Evolutionary conservation across 2,797 vertebrate species (phyloP), one percentile per base, ranked within the genome.

Genomic region (Ptychobarbus kaznakovi): DNA sequence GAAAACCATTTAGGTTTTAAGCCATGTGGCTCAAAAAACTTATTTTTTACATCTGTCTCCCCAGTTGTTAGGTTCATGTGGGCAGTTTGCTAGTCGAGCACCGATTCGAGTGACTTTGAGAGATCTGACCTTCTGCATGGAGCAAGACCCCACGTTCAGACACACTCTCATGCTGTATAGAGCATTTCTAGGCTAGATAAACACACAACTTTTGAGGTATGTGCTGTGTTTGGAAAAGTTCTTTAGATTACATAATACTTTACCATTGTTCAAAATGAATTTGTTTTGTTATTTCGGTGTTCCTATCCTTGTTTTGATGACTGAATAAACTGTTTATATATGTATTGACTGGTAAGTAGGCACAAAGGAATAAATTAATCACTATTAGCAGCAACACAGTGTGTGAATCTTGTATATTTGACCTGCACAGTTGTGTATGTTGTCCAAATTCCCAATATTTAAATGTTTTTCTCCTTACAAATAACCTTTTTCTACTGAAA

Each of bases 121-220:
- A 93, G 98, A 99, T 92, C 94, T 99, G 92, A 92, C 97, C 91
- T 94, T 97, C 93, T 98, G 96, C 90, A 96, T 99, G 97, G 98
- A 99, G 90, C 96, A 98, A 90, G 97, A 98, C 66, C 94, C 87
- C 80, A 93, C 94, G 28, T 93, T 97, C 78, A 95, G 93, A 46
- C 96, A 94, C 91, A 97, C 97, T 18, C 94, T 96, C 12, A 87
- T 91, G 28, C 93, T 99, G 53, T 99, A 99, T 93, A 95, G 90
- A 90, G 96, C 96, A 40, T 96, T 97, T 92, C 93, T 97, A 76
- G 95, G 95, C 92, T 95, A 81, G 46, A 87, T 49, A 32, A 28
- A 35, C 35, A 11, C 53, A 69, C 12, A 72, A 35, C 0, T 0
- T 11, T 12, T 44, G 5, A 73, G 46, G 4, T 63, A 11, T 51